phyloP scores from a whole-genome alignment of 2,888 invertebrate species.

The Ichneumoninae sp. region DNA sequence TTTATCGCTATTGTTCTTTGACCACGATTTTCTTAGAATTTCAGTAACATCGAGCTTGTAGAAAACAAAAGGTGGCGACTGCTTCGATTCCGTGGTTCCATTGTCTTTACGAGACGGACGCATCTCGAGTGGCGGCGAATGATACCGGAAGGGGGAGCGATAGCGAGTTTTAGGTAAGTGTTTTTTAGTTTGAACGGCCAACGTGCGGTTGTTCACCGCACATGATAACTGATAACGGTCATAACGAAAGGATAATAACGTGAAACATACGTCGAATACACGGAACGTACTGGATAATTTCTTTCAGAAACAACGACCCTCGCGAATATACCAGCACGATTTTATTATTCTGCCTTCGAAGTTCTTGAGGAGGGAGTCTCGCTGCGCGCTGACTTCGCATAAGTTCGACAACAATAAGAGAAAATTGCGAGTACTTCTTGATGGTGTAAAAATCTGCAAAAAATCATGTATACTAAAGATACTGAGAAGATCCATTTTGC shows the following conservation, averaged over 20 bases:
- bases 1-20: neutral
- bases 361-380: no score
- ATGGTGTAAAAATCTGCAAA: no score
- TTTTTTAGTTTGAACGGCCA: conserved; percentile 7
- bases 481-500: no score
- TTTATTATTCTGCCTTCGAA: neutral
- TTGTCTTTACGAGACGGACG: neutral
- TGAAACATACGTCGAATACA: neutral
- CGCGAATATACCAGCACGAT: neutral
- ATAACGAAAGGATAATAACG: neutral
- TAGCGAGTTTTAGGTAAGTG: neutral
- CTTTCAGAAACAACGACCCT: neutral
- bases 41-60: neutral
- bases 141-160: no score
- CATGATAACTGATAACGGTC: neutral
- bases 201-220: conserved; percentile 21
- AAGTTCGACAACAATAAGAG: no score
- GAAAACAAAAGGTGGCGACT: neutral
- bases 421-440: no score
- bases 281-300: neutral
- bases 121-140: neutral
- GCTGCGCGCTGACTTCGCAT: no score
- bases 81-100: neutral
- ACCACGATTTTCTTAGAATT: neutral
- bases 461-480: no score